A percentile compares a stretch with the other conserved stretches of the same genome.
These are phyloP conservation scores for Emmelina monodactyla DNA, from an alignment of 2,888 invertebrate genomes.

Conservation along the genomic window DNA sequence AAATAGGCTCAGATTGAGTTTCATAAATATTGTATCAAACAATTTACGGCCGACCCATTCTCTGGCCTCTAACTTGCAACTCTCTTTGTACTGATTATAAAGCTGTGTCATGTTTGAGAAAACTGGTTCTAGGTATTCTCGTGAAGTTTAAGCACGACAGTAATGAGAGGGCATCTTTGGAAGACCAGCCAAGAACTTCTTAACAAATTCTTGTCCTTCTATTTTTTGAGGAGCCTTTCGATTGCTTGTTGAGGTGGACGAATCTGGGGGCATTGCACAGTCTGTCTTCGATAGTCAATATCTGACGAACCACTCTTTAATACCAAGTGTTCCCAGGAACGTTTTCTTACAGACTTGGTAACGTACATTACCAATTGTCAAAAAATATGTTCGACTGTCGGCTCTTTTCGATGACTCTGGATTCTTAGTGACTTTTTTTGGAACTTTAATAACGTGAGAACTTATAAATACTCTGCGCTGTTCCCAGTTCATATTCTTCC, in stretches of 20 bases:
- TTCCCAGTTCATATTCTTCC: no score
- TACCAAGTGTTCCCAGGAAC: slow-evolving; percentile 5
- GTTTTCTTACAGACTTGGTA: slow-evolving; percentile 5
- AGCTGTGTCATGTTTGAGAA: slow-evolving; percentile 15
- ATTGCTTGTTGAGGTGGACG: slow-evolving; percentile 12
- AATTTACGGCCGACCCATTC: slow-evolving; percentile 16
- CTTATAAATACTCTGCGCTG: no score
- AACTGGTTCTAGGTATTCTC: slow-evolving; percentile 18
- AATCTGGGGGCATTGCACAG: slow-evolving; percentile 10
- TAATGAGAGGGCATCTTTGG: slow-evolving; percentile 20
- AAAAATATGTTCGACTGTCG: background rate
- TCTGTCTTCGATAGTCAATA: slow-evolving; percentile 5
- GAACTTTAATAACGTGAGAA: slow-evolving; percentile 14
- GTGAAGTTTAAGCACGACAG: slow-evolving; percentile 11
- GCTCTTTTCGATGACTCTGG: background rate
- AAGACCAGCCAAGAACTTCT: slow-evolving; percentile 15
- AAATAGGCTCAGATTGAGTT: slow-evolving; percentile 19
- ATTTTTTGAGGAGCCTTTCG: slow-evolving; percentile 15
- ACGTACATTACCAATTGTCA: slow-evolving; percentile 2
- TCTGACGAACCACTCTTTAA: slow-evolving; percentile 5
- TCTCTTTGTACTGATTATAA: slow-evolving; percentile 13
- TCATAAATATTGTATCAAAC: slow-evolving; percentile 18
- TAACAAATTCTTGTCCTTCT: slow-evolving; percentile 14
- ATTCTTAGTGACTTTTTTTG: slow-evolving; percentile 15
- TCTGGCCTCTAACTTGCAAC: slow-evolving; percentile 14